These are phyloP conservation scores for Rambutsinella grinnellia DNA, from an alignment of 2,888 invertebrate genomes.

Conservation along the genomic window DNA sequence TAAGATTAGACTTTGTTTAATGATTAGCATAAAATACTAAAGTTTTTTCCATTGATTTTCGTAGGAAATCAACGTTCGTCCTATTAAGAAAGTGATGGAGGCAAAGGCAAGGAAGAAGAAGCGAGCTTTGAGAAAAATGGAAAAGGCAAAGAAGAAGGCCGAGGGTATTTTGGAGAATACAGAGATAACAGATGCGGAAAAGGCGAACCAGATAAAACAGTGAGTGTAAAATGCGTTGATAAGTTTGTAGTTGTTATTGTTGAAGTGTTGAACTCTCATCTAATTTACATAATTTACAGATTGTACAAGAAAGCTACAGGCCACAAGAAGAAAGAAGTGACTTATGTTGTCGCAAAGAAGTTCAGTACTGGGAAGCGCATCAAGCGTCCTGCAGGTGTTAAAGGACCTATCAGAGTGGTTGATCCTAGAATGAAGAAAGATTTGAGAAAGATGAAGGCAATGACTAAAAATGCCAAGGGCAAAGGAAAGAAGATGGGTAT, in stretches of 20 bases:
- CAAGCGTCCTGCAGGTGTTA: constrained; percentile 86
- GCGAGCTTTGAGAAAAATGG: constrained; percentile 86
- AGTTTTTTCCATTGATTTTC: constrained; percentile 15
- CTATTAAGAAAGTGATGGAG: constrained; percentile 98
- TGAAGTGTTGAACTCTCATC: constrained; percentile 6
- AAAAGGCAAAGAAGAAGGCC: constrained; percentile 95
- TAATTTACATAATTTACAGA: constrained; percentile 74
- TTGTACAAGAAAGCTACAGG: constrained; percentile 91
- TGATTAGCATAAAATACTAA: background rate
- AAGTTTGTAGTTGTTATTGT: background rate
- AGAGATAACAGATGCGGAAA: constrained; percentile 93
- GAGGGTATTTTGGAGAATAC: constrained; percentile 92
- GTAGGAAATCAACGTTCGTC: constrained; percentile 88
- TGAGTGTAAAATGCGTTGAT: constrained; percentile 66
- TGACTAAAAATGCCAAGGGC: constrained; percentile 53
- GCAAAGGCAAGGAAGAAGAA: constrained; percentile 98
- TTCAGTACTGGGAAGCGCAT: constrained; percentile 82
- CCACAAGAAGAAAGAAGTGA: constrained; percentile 88
- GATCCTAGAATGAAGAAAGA: constrained; percentile 98
- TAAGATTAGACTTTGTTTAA: constrained; percentile 21
- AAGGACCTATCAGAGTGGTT: constrained; percentile 94
- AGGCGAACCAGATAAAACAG: constrained; percentile 91
- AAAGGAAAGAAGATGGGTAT: constrained; percentile 10
- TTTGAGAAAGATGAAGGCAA: constrained; percentile 68
- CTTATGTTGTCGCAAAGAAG: constrained; percentile 95